Base-by-base conservation (phyloP, 2,797 vertebrate genomes). In the Phataginus tricuspis region DNA sequence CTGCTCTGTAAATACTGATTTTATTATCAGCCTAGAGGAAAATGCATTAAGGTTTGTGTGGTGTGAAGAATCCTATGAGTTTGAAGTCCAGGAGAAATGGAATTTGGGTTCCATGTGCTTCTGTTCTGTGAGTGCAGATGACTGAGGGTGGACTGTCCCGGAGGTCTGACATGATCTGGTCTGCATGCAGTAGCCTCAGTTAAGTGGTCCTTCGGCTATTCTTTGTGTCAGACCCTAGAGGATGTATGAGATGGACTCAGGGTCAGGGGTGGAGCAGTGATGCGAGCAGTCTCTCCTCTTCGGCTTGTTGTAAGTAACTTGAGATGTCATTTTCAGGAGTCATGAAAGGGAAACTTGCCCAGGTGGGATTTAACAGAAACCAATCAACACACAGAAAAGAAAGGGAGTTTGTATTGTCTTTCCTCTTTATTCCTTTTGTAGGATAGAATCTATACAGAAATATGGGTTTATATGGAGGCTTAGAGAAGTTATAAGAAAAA, bases 341-440 rank as follows among this genome's bases (percentile, higher is more conserved):
- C 37, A 61, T 86, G 92, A 87, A 80, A 34, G 77, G 21, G 61
- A 92, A 27, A 16, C 34, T 84, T 90, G 34, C 72, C 77, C n/a
- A 51, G 23, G 45, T 91, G 80, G 53, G 42, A 80, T 71, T 82
- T 95, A 42, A 84, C 74, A 91, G 51, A 79, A 80, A 80, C 86
- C 29, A 68, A 34, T 94, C 25, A 63, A 31, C 27, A 55, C 19
- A 37, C 37, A 87, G 85, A 78, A 91, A 39, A 42, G 19, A 78
- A 66, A 61, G 13, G 27, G 13, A 34, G 80, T 74, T 51, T 55
- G 19, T 59, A 51, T 25, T 42, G 13, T 68, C 51, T 63, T 42
- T 45, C 6, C 16, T 69, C 64, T 72, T 88, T 66, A 77, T 82
- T 92, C 49, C 27, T 82, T 94, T 82, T 23, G 39, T 78, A 61